Percentiles rank a stretch among this genome's conserved stretches.
Conservation (phyloP, 1,140 invertebrate genomes). For the Polypedilum pembai region DNA sequence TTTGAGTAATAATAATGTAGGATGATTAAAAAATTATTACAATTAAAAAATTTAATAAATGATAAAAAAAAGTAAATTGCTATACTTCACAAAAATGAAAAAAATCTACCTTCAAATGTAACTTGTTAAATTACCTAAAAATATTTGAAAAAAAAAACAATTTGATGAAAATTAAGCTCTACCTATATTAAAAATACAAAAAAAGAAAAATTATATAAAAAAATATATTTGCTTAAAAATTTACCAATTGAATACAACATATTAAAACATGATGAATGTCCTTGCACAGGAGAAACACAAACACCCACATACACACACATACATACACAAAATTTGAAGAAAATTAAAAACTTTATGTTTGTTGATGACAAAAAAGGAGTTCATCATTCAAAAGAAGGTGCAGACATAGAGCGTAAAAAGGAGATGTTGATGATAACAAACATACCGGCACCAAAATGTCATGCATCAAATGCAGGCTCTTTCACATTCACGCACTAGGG, state of each 20-base stretch:
- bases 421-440: too few relatives aligned
- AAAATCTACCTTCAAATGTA: conserved; percentile 18
- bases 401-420: too few relatives aligned
- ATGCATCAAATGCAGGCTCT: too few relatives aligned
- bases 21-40: conserved; percentile 14
- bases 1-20: background rate
- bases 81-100: background rate
- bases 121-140: conserved; percentile 9
- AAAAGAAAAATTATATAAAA: conserved; percentile 15
- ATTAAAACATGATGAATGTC: background rate
- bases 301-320: too few relatives aligned
- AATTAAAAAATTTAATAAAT: background rate
- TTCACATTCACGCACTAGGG: too few relatives aligned
- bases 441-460: too few relatives aligned
- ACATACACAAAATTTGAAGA: background rate
- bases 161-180: conserved; percentile 9
- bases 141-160: conserved; percentile 13
- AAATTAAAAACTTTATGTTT: conserved; percentile 15
- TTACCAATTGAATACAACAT: conserved; percentile 18
- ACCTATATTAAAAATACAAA: conserved; percentile 13
- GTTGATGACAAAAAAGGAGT: background rate
- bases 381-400: too few relatives aligned
- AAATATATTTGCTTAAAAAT: conserved; percentile 19
- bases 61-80: background rate
- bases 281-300: conserved; percentile 8